A percentile compares a stretch with the other conserved stretches of the same genome.
phyloP scores from a whole-genome alignment of 2,888 invertebrate genomes.

The Watsonalla binaria region DNA sequence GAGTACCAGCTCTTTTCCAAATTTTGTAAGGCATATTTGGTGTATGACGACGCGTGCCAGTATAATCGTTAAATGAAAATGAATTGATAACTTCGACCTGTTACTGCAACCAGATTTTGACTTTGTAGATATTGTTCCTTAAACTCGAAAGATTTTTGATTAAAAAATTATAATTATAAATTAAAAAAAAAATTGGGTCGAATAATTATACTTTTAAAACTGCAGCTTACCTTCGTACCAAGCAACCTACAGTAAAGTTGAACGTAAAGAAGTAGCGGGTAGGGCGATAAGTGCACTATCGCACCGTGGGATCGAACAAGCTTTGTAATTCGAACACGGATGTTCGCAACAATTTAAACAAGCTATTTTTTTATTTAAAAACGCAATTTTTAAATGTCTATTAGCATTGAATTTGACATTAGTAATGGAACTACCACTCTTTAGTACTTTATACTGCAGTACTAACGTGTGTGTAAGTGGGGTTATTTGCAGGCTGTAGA shows the following conservation, averaged over 20 bases:
- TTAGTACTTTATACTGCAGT: neutral
- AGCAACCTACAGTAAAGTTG: neutral
- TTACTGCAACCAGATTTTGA: no score
- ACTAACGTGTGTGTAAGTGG: no score
- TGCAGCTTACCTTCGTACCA: no score
- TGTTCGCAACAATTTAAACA: conserved; percentile 45
- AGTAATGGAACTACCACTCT: conserved; percentile 9
- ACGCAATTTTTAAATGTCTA: conserved; percentile 45
- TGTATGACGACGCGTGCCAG: no score
- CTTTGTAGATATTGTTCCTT: neutral
- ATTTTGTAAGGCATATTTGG: no score
- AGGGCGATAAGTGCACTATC: conserved; percentile 39
- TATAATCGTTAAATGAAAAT: no score
- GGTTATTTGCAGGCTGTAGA: neutral
- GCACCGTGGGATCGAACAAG: conserved; percentile 40
- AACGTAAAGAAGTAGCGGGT: conserved; percentile 2
- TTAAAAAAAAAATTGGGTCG: neutral
- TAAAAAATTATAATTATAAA: no score
- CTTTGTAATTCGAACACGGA: conserved; percentile 36
- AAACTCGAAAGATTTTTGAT: no score
- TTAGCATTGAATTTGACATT: conserved; percentile 40
- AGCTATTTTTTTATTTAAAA: conserved; percentile 49
- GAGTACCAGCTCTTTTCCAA: no score
- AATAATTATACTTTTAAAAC: no score
- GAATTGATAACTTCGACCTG: no score